Percentiles rank a stretch among this genome's conserved stretches.
Conservation (phyloP, 2,888 invertebrate species). For the Trimorus sp. region DNA sequence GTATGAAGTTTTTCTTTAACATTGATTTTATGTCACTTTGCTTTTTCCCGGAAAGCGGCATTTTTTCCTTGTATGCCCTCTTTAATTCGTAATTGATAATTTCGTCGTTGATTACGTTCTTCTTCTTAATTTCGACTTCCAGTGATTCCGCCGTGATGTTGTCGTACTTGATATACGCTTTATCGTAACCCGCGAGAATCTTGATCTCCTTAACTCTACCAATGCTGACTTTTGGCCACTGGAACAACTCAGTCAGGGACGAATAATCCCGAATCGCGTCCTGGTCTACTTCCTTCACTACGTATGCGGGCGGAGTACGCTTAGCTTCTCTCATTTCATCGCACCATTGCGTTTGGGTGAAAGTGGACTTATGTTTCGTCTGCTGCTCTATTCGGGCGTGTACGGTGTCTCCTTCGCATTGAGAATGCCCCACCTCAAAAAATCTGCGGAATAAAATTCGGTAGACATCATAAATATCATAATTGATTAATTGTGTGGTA, state of each 20-base stretch:
- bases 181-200: neutral
- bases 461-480: no score
- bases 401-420: neutral
- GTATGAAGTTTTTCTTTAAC: no score
- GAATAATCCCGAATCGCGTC: neutral
- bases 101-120: no score
- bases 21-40: no score
- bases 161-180: neutral
- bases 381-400: slow-evolving; percentile 11
- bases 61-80: no score
- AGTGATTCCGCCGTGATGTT: no score
- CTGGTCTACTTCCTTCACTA: neutral
- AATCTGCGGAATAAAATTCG: slow-evolving; percentile 11
- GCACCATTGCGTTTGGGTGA: neutral
- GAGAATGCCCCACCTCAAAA: slow-evolving; percentile 8
- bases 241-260: neutral
- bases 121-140: no score
- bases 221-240: neutral
- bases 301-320: neutral
- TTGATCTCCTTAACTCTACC: neutral
- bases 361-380: neutral
- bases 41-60: no score
- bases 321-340: neutral
- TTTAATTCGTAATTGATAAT: no score
- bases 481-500: no score